Evolutionary conservation across 2,797 vertebrate species (phyloP).

Genomic region (Coendou prehensilis): DNA sequence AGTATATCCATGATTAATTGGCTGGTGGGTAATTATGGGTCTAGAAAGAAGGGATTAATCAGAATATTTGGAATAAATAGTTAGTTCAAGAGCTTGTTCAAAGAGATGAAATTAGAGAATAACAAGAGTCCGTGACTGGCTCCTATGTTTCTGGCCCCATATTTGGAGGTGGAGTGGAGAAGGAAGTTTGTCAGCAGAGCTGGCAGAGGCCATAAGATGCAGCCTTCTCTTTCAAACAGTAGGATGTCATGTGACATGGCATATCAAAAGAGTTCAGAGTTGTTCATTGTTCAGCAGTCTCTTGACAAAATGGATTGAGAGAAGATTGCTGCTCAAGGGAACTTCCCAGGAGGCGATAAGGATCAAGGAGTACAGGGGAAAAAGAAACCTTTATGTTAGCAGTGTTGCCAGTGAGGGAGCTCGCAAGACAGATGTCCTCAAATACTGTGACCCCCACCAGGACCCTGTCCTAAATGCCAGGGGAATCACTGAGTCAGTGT

Average conservation of each 20-base stretch:
- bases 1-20: conserved; percentile 45
- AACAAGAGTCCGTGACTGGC: background rate
- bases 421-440: too few relatives aligned
- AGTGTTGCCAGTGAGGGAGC: too few relatives aligned
- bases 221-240: background rate
- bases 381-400: too few relatives aligned
- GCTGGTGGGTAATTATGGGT: conserved; percentile 46
- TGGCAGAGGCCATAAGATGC: too few relatives aligned
- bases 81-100: conserved; percentile 54
- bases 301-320: background rate
- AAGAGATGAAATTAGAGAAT: background rate
- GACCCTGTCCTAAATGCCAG: too few relatives aligned
- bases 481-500: too few relatives aligned
- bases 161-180: background rate
- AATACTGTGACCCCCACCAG: too few relatives aligned
- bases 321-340: too few relatives aligned
- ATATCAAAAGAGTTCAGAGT: background rate
- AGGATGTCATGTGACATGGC: background rate
- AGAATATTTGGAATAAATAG: conserved; percentile 53
- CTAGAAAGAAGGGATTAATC: conserved; percentile 56
- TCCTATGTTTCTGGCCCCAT: background rate
- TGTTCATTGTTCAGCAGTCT: background rate
- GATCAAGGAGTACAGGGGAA: too few relatives aligned
- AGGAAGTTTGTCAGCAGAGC: background rate
- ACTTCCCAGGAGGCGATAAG: too few relatives aligned